Conservation (phyloP, 2,113 vertebrate genomes). For the Micromys minutus region DNA sequence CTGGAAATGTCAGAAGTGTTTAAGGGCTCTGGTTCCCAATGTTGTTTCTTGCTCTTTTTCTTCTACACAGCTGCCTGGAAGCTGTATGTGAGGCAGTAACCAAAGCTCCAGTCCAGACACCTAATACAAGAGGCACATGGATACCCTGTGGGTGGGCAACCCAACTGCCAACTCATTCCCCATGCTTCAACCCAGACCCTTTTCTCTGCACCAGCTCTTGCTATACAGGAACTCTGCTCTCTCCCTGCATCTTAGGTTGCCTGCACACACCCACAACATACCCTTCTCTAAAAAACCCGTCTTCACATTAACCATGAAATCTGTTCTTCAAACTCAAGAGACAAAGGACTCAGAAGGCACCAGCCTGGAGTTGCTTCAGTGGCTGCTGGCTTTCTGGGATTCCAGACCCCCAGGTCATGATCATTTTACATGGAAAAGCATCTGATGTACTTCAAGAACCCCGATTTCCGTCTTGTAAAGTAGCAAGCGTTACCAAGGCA, state of each 20-base stretch:
- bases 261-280: background rate
- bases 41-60: background rate
- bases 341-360: background rate
- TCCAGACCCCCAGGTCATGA: too few species aligned
- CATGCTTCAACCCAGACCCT: background rate
- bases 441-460: background rate
- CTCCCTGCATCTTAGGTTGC: too few species aligned
- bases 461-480: background rate
- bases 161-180: background rate
- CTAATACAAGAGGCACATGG: background rate
- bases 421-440: background rate
- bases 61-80: background rate
- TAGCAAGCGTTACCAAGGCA: background rate
- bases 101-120: background rate
- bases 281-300: background rate
- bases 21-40: background rate
- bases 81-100: background rate
- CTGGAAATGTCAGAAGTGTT: background rate
- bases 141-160: background rate
- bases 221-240: too few species aligned
- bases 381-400: background rate
- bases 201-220: background rate
- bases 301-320: background rate
- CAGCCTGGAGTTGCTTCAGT: background rate
- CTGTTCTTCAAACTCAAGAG: background rate